Percentiles rank a stretch among this genome's conserved stretches.
These are phyloP conservation scores for Phenganax subtilis DNA, from an alignment of 92 coral and sea anemone species.

Conservation along the genomic window DNA sequence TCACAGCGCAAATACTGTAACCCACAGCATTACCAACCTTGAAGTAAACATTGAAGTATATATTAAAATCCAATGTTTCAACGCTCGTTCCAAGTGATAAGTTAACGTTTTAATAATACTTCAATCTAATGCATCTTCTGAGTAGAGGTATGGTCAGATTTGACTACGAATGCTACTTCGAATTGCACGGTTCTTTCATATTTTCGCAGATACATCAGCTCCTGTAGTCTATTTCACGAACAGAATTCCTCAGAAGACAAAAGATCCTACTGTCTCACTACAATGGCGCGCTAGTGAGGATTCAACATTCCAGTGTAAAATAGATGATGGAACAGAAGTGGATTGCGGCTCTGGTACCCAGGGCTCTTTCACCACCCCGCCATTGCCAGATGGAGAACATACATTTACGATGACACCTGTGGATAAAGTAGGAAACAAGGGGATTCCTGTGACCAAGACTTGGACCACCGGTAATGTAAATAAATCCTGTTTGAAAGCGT, in stretches of 20 bases:
- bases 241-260: slow-evolving; percentile 7
- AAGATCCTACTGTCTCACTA: background rate
- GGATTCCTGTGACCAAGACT: background rate
- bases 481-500: no score
- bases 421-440: slow-evolving; percentile 32
- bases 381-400: slow-evolving; percentile 21
- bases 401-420: background rate
- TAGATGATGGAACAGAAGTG: slow-evolving; percentile 15
- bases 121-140: background rate
- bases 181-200: background rate
- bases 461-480: slow-evolving; percentile 24
- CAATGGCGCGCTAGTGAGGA: slow-evolving; percentile 16
- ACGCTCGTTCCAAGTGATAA: no score
- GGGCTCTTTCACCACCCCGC: slow-evolving; percentile 1
- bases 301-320: slow-evolving; percentile 2
- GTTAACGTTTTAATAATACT: no score
- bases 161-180: background rate
- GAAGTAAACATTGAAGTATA: no score
- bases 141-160: background rate
- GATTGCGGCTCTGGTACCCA: slow-evolving; percentile 19
- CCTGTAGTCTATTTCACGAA: slow-evolving; percentile 15
- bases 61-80: no score
- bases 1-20: no score
- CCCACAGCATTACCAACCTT: no score
- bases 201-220: slow-evolving; percentile 9